phyloP scores from a whole-genome alignment of 2,797 vertebrate genomes.

The Perdix hodgsoniae region DNA sequence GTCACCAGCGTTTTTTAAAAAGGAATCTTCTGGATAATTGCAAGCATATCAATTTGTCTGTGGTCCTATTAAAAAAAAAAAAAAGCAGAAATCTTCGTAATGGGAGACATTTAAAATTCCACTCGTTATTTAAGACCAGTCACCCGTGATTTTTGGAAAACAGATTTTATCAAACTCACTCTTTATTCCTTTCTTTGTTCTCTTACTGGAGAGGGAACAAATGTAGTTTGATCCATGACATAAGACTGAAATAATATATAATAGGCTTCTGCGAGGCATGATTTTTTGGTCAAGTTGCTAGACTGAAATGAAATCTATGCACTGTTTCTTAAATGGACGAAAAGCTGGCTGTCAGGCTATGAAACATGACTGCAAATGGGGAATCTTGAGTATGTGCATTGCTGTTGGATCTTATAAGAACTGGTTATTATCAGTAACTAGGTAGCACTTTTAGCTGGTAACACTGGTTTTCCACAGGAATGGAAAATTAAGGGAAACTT shows the following conservation, averaged over 20 bases:
- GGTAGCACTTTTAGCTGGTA: constrained; percentile 14
- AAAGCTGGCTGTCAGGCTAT: constrained; percentile 31
- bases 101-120: constrained; percentile 11
- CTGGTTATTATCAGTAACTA: neutral
- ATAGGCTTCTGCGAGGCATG: constrained; percentile 42
- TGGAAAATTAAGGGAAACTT: neutral
- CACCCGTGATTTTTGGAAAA: constrained; percentile 4
- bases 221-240: constrained; percentile 43
- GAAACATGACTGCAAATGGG: constrained; percentile 27
- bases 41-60: constrained; percentile 17
- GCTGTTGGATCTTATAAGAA: neutral
- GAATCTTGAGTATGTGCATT: neutral
- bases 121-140: constrained; percentile 38
- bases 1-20: constrained; percentile 21
- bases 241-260: constrained; percentile 24
- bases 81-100: neutral
- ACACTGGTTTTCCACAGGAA: neutral
- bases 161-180: constrained; percentile 32
- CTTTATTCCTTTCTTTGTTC: constrained; percentile 50
- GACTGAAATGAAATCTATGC: constrained; percentile 65
- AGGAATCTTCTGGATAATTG: constrained; percentile 23
- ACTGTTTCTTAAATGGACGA: constrained; percentile 45
- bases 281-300: constrained; percentile 57
- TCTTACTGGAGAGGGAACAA: constrained; percentile 45
- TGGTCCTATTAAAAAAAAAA: constrained; percentile 15